phyloP scores from a whole-genome alignment of 2,113 vertebrate species.

The Atherinomorus stipes region DNA sequence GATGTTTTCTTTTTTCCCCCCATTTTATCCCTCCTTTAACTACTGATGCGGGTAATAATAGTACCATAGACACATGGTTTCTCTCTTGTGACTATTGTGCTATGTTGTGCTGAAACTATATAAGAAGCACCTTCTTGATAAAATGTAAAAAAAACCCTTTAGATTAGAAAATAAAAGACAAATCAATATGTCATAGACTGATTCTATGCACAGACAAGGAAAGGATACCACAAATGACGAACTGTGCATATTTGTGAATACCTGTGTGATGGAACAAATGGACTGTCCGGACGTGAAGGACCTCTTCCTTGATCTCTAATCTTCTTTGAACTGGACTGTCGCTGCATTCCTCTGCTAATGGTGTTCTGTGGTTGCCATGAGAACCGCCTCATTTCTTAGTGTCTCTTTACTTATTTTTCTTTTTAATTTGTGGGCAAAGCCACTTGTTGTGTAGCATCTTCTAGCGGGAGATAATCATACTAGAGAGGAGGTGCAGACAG shows the following conservation, averaged over 20 bases:
- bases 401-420: slow-evolving; percentile 25
- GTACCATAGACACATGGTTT: slow-evolving; percentile 88
- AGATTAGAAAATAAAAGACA: slow-evolving; percentile 55
- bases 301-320: slow-evolving; percentile 72
- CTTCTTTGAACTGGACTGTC: slow-evolving; percentile 67
- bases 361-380: slow-evolving; percentile 68
- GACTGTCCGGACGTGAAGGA: slow-evolving; percentile 60
- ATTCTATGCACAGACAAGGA: slow-evolving; percentile 73
- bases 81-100: slow-evolving; percentile 87
- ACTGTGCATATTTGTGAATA: slow-evolving; percentile 76
- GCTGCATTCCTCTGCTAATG: slow-evolving; percentile 70
- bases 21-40: slow-evolving; percentile 70
- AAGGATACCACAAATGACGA: slow-evolving; percentile 52
- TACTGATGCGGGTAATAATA: slow-evolving; percentile 91
- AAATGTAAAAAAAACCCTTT: slow-evolving; percentile 70
- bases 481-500: slow-evolving; percentile 62
- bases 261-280: slow-evolving; percentile 45
- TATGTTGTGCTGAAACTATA: slow-evolving; percentile 86
- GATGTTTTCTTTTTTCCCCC: slow-evolving; percentile 54
- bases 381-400: slow-evolving; percentile 62
- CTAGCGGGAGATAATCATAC: slow-evolving; percentile 83
- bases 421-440: slow-evolving; percentile 60
- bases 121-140: slow-evolving; percentile 92
- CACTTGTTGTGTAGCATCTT: slow-evolving; percentile 79
- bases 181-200: slow-evolving; percentile 65